Percentiles rank a stretch among this genome's conserved stretches.
Conservation (phyloP, 1,140 invertebrate genomes). For the Lucilia cuprina region DNA sequence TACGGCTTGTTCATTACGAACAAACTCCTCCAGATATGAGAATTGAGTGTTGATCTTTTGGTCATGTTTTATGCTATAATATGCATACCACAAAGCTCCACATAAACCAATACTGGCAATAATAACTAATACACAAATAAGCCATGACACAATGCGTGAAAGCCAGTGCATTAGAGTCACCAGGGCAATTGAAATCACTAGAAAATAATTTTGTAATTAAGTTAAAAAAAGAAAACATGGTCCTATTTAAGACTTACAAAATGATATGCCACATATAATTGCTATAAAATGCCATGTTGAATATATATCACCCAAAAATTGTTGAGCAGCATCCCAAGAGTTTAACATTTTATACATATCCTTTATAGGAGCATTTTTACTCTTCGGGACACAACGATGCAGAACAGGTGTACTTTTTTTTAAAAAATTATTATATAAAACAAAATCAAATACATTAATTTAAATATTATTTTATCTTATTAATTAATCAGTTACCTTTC, state of each 20-base stretch:
- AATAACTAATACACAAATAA: constrained; percentile 82
- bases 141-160: constrained; percentile 83
- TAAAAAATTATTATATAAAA: neutral
- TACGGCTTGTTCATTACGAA: constrained; percentile 86
- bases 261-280: constrained; percentile 79
- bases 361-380: constrained; percentile 62
- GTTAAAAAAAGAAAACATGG: neutral
- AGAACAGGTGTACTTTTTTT: constrained; percentile 73
- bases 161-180: constrained; percentile 85
- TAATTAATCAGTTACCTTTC: constrained; percentile 63
- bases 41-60: constrained; percentile 43
- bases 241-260: constrained; percentile 70
- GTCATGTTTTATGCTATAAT: constrained; percentile 76
- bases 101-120: constrained; percentile 80
- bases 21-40: constrained; percentile 75
- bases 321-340: constrained; percentile 85
- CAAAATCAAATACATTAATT: neutral
- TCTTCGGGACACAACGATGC: constrained; percentile 85
- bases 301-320: constrained; percentile 87
- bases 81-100: constrained; percentile 87
- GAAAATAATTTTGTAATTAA: constrained; percentile 37
- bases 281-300: constrained; percentile 86
- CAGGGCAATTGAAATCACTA: constrained; percentile 82
- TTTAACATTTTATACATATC: constrained; percentile 83
- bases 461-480: neutral